Base-by-base conservation (phyloP, 1,140 invertebrate species). In the Zaprionus tsacasi region DNA sequence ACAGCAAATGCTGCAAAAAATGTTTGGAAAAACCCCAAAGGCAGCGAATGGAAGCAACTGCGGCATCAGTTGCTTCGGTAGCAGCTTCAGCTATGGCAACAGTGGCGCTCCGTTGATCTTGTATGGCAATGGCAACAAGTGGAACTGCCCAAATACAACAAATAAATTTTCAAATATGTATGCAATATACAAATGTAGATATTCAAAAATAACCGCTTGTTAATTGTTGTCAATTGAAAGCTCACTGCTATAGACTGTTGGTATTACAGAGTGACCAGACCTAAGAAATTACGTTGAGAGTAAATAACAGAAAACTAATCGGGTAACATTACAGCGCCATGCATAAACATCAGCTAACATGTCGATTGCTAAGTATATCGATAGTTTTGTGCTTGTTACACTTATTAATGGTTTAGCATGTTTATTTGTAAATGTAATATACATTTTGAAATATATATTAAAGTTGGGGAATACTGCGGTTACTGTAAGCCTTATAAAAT, bases 11-110 rank as follows among this genome's bases (percentile, higher is more conserved):
- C 68, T 61, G 63, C 15, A 70, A 38, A 67, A 76, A 67, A 76
- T 76, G 65, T 52, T 65, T 67, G n/a, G 11, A 21, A 52, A 67
- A 70, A 70, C 65, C 65, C 55, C 43, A 65, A 27, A 63, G 76
- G 68, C 76, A 60, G 82, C 73, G 76, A 82, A 82, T 74, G 76
- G 72, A 43, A 15, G n/a, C n/a, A n/a, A n/a, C n/a, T n/a, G 40
- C n/a, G n/a, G n/a, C 40, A 21, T 21, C 21, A 21, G 1, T 21
- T 21, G 21, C 21, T 21, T 2, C 79, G 4, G 35, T 21, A 55
- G 36, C 43, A 15, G 25, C 38, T 2, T 40, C 6, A n/a, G 38
- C 6, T 13, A 6, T 5, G n/a, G 27, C 55, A 57, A 11, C 8
- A 76, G 67, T 66, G 54, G 65, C 69, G 48, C 59, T 40, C 67